Evolutionary conservation across 2,888 invertebrate species (phyloP).

Genomic region (Belgica antarctica): DNA sequence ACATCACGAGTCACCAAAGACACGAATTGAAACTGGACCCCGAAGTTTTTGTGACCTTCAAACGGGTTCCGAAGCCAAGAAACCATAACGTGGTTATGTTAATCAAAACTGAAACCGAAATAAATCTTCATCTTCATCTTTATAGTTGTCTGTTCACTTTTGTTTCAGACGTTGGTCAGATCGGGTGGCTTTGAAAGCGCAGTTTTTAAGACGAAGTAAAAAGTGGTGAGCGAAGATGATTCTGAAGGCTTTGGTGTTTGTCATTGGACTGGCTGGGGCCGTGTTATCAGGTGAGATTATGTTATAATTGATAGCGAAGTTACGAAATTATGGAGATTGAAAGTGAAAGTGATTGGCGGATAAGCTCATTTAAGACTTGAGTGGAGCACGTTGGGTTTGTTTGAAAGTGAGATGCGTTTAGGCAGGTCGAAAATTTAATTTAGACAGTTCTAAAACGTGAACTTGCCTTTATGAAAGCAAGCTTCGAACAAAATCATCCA

Average conservation of each 20-base stretch:
- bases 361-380: no score
- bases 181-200: background rate
- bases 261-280: background rate
- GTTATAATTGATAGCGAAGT: background rate
- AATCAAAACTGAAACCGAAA: slow-evolving; percentile 30
- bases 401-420: no score
- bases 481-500: no score
- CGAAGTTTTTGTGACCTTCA: slow-evolving; percentile 39
- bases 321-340: background rate
- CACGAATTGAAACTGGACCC: slow-evolving; percentile 17
- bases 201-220: background rate
- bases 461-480: no score
- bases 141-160: slow-evolving; percentile 18
- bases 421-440: no score
- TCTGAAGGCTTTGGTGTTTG: slow-evolving; percentile 23
- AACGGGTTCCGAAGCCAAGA: slow-evolving; percentile 29
- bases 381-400: no score
- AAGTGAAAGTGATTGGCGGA: slow-evolving; percentile 3
- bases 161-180: background rate
- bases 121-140: slow-evolving; percentile 40
- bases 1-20: slow-evolving; percentile 13
- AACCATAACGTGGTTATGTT: slow-evolving; percentile 37
- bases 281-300: slow-evolving; percentile 29
- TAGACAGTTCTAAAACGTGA: no score
- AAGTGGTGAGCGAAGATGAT: background rate